These are phyloP conservation scores for Dichetophora obliterata DNA, from an alignment of 2,888 invertebrate species.

Conservation along the genomic window DNA sequence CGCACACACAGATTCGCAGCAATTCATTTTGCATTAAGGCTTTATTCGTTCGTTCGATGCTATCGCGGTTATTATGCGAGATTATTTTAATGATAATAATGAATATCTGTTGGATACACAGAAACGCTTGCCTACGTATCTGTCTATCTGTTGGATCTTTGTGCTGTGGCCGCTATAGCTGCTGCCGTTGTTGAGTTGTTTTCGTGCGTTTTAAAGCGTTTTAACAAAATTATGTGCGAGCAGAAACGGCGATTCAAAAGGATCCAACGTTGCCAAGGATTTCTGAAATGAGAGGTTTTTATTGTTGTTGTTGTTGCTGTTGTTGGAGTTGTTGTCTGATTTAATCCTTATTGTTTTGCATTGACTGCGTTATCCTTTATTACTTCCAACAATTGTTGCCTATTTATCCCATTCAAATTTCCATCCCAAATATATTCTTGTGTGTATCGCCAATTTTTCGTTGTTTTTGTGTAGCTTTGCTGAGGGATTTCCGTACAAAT, in stretches of 20 bases:
- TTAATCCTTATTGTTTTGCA: slow-evolving; percentile 30
- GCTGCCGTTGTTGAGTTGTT: slow-evolving; percentile 6
- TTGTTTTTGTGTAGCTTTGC: not conserved
- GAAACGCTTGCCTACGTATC: not conserved
- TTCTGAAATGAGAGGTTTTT: not conserved
- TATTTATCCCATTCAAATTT: not conserved
- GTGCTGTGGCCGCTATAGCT: not conserved
- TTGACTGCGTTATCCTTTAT: slow-evolving; percentile 12
- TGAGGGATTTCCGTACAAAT: too few species aligned
- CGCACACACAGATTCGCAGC: not conserved
- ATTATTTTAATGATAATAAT: slow-evolving; percentile 36
- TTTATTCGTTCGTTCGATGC: slow-evolving; percentile 5
- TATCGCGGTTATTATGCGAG: slow-evolving; percentile 18
- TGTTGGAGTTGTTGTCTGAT: not conserved
- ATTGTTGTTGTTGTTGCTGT: not conserved
- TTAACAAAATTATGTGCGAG: not conserved
- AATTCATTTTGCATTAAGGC: slow-evolving; percentile 24
- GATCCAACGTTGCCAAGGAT: slow-evolving; percentile 11
- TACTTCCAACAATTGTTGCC: not conserved
- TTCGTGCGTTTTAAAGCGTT: slow-evolving; percentile 19
- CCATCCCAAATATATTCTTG: not conserved
- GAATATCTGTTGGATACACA: slow-evolving; percentile 26
- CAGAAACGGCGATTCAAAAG: not conserved
- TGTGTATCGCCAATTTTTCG: not conserved
- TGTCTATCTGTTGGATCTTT: slow-evolving; percentile 6